Evolutionary conservation across 2,888 invertebrate genomes (phyloP).

Genomic region (Pollenia angustigena): DNA sequence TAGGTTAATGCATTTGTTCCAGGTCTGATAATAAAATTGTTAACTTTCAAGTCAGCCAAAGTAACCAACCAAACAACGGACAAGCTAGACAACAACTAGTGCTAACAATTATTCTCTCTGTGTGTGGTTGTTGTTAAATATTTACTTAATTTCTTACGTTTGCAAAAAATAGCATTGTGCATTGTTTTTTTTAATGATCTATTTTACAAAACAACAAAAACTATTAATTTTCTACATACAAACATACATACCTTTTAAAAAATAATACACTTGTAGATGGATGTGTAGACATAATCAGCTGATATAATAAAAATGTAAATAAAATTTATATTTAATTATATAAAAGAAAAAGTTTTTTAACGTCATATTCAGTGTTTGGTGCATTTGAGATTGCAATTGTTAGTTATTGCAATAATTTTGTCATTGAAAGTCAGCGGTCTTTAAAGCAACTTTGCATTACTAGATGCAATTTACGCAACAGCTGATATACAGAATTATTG

Average conservation of each 20-base stretch:
- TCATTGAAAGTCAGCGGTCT: too few relatives aligned
- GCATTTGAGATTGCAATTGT: too few relatives aligned
- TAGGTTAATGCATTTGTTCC: too few relatives aligned
- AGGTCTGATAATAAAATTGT: too few relatives aligned
- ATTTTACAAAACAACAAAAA: neutral
- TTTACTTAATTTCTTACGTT: constrained; percentile 19
- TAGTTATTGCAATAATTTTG: too few relatives aligned
- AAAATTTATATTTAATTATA: neutral
- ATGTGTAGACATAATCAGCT: constrained; percentile 12
- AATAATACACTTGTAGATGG: too few relatives aligned
- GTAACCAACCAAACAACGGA: neutral
- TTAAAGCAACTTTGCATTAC: too few relatives aligned
- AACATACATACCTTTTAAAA: too few relatives aligned
- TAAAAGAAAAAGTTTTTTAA: constrained; percentile 4
- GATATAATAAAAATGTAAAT: constrained; percentile 9
- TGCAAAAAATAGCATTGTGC: constrained; percentile 6
- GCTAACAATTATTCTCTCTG: neutral
- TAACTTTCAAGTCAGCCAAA: neutral
- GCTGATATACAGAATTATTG: too few relatives aligned
- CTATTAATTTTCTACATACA: neutral
- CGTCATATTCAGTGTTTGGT: neutral
- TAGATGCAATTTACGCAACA: too few relatives aligned
- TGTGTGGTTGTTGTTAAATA: constrained; percentile 26
- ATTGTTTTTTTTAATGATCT: neutral
- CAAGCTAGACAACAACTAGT: neutral